A percentile compares a stretch with the other conserved stretches of the same genome.
Conservation (phyloP, 2,113 vertebrate genomes). For the Ictidomys tridecemlineatus region DNA sequence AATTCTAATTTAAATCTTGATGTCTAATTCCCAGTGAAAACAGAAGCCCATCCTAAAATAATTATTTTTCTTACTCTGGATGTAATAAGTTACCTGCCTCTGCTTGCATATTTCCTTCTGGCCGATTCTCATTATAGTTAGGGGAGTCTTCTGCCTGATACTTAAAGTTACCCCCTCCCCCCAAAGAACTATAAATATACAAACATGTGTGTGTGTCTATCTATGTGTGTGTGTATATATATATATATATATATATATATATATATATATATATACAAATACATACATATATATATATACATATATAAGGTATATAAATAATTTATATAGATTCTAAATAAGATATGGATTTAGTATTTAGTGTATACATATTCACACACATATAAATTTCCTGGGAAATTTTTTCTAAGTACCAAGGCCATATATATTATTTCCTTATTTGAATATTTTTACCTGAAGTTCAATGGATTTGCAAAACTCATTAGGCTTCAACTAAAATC, state of each 20-base stretch:
- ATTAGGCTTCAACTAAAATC: not conserved
- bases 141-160: not conserved
- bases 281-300: too few relatives aligned
- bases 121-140: not conserved
- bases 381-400: not conserved
- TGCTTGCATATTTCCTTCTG: not conserved
- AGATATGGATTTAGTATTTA: not conserved
- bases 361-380: not conserved
- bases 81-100: not conserved
- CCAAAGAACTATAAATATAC: not conserved
- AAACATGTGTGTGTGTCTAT: too few relatives aligned
- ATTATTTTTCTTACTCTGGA: not conserved
- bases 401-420: not conserved
- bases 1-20: not conserved
- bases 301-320: not conserved
- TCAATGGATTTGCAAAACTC: not conserved
- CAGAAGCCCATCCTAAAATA: not conserved
- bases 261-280: too few relatives aligned
- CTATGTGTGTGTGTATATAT: too few relatives aligned
- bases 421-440: not conserved
- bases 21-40: not conserved
- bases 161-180: not conserved
- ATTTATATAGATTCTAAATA: not conserved
- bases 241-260: too few relatives aligned
- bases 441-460: not conserved